Percentiles rank a stretch among this genome's conserved stretches.
These are phyloP conservation scores for Perodicticus potto DNA, from an alignment of 2,797 vertebrate genomes.

Conservation along the genomic window DNA sequence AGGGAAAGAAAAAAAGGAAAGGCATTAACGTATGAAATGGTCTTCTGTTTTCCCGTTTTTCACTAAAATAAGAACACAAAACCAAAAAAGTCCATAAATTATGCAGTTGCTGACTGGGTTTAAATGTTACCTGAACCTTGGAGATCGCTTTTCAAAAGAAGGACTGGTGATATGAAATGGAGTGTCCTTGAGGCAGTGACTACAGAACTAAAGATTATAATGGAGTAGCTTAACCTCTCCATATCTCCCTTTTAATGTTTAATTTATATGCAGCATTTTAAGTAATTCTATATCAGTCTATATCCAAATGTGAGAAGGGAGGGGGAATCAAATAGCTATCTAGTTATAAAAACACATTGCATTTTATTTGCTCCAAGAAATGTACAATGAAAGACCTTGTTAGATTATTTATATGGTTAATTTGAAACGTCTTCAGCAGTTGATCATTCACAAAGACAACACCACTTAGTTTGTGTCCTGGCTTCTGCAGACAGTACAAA, in stretches of 20 bases:
- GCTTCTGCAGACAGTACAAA: conserved; percentile 64
- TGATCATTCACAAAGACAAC: conserved; percentile 72
- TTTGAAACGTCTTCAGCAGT: conserved; percentile 73
- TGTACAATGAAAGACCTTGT: conserved; percentile 77
- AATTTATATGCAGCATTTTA: conserved; percentile 89
- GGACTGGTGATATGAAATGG: conserved; percentile 88
- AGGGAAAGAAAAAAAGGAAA: conserved; percentile 64
- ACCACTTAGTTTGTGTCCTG: conserved; percentile 57
- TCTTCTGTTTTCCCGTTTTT: conserved; percentile 81
- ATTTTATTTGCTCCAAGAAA: conserved; percentile 83
- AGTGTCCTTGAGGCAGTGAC: conserved; percentile 87
- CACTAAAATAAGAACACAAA: conserved; percentile 69
- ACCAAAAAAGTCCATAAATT: conserved; percentile 88
- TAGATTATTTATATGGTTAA: conserved; percentile 83
- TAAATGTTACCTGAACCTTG: conserved; percentile 88
- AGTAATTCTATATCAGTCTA: conserved; percentile 87
- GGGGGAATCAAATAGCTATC: conserved; percentile 83
- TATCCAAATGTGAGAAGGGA: conserved; percentile 79
- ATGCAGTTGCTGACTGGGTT: conserved; percentile 86
- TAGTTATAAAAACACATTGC: conserved; percentile 84
- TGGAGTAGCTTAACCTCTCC: conserved; percentile 83
- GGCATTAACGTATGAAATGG: conserved; percentile 79
- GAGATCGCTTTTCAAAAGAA: conserved; percentile 90
- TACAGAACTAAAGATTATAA: conserved; percentile 86
- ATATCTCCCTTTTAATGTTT: conserved; percentile 88